Percentiles rank a stretch among this genome's conserved stretches.
These are phyloP conservation scores for Acipenser oxyrinchus DNA, from an alignment of 2,797 vertebrate genomes.

Conservation along the genomic window DNA sequence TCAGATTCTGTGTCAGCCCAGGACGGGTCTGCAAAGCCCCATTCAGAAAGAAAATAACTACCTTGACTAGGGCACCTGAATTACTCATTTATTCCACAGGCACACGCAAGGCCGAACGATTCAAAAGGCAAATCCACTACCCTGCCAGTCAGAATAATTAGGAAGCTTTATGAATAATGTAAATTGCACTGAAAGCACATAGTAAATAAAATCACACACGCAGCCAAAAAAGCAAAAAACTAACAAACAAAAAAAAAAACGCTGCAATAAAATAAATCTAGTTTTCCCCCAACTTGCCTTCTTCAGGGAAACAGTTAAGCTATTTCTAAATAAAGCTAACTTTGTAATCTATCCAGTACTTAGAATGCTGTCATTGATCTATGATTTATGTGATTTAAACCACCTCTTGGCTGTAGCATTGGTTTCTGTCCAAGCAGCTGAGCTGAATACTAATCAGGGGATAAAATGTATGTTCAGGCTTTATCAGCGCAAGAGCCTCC, in stretches of 20 bases:
- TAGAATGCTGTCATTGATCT: conserved; percentile 81
- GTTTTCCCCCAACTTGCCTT: conserved; percentile 31
- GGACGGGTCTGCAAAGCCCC: too few relatives aligned
- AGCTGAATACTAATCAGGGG: conserved; percentile 93
- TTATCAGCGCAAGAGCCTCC: conserved; percentile 39
- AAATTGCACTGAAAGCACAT: conserved; percentile 1
- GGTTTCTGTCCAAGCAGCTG: conserved; percentile 85
- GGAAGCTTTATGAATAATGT: conserved; percentile 1
- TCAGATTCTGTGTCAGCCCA: too few relatives aligned
- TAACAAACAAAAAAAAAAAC: conserved; percentile 4
- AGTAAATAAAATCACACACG: not conserved
- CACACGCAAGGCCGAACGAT: not conserved
- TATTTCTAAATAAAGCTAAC: conserved; percentile 91
- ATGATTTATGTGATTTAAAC: conserved; percentile 95
- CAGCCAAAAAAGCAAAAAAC: too few relatives aligned
- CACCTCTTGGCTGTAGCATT: conserved; percentile 88
- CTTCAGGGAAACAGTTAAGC: conserved; percentile 76
- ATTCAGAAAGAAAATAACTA: too few relatives aligned
- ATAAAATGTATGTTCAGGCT: conserved; percentile 77
- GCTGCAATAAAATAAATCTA: conserved; percentile 2
- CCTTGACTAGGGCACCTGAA: not conserved
- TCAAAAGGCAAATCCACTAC: not conserved
- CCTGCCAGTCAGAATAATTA: conserved; percentile 1
- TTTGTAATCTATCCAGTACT: conserved; percentile 83
- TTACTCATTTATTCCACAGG: not conserved